phyloP scores from a whole-genome alignment of 2,797 vertebrate species.

The Enteromius afrohamiltoni region DNA sequence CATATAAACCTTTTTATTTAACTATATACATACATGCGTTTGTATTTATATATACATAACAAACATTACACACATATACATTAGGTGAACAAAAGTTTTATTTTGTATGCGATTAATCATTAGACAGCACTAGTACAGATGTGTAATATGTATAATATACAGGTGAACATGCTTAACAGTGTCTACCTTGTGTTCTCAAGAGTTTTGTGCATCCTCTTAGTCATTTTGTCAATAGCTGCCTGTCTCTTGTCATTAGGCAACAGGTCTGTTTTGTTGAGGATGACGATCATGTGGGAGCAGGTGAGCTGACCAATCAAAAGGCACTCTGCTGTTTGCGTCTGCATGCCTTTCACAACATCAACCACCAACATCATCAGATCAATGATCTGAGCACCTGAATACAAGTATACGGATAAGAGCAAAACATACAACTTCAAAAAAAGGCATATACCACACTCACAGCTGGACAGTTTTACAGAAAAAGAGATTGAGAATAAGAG shows the following conservation, averaged over 20 bases:
- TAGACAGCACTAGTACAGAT: no score
- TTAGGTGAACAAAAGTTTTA: no score
- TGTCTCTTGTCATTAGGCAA: slow-evolving; percentile 88
- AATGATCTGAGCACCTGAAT: slow-evolving; percentile 94
- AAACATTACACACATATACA: no score
- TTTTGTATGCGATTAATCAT: no score
- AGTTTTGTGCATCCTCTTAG: slow-evolving; percentile 95
- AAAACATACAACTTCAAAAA: slow-evolving; percentile 58
- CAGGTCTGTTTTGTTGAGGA: slow-evolving; percentile 95
- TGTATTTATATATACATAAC: no score
- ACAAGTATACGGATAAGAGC: slow-evolving; percentile 38
- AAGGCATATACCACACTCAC: slow-evolving; percentile 57
- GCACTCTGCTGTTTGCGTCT: slow-evolving; percentile 98
- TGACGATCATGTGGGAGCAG: slow-evolving; percentile 92
- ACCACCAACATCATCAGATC: slow-evolving; percentile 98
- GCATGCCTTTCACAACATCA: slow-evolving; percentile 96
- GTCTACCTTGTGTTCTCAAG: slow-evolving; percentile 91
- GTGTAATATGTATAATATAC: not conserved
- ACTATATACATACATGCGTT: no score
- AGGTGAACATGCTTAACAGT: not conserved
- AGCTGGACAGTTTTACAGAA: slow-evolving; percentile 54
- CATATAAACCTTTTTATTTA: no score
- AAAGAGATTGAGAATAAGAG: slow-evolving; percentile 10
- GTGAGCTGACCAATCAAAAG: slow-evolving; percentile 96
- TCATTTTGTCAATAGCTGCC: slow-evolving; percentile 92